These are phyloP conservation scores for Glossophaga mutica DNA, from an alignment of 2,797 vertebrate genomes.

Conservation along the genomic window DNA sequence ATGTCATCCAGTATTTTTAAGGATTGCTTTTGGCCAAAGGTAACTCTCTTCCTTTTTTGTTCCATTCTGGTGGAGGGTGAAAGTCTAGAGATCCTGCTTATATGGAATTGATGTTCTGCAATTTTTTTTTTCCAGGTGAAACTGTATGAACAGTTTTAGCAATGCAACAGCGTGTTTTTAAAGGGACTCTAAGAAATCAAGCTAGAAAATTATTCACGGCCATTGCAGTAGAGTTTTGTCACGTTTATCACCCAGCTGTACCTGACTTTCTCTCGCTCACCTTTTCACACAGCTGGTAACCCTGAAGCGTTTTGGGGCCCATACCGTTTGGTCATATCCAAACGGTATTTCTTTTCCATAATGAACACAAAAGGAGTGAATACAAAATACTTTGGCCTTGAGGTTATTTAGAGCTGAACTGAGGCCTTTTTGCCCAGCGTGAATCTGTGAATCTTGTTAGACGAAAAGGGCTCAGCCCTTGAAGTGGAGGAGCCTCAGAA, in stretches of 20 bases:
- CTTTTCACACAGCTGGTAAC: neutral
- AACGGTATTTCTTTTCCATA: neutral
- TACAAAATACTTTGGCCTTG: constrained; percentile 38
- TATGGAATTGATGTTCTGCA: neutral
- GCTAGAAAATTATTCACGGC: neutral
- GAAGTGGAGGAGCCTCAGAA: neutral
- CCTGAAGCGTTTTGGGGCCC: neutral
- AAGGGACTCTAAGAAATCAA: neutral
- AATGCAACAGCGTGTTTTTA: neutral
- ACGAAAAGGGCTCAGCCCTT: neutral
- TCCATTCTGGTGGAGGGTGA: neutral
- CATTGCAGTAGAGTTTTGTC: neutral
- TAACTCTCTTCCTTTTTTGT: neutral
- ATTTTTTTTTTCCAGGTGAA: neutral
- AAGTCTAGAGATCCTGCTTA: neutral
- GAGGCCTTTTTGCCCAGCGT: constrained; percentile 38
- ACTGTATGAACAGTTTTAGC: neutral
- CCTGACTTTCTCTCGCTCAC: neutral
- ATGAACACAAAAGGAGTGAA: constrained; percentile 6
- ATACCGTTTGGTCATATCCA: neutral
- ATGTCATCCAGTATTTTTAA: neutral
- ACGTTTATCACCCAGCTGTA: neutral
- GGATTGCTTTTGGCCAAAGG: neutral
- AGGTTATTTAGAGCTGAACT: constrained; percentile 51
- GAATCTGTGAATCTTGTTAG: constrained; percentile 29